A percentile compares a stretch with the other conserved stretches of the same genome.
These are phyloP conservation scores for Malthinus seriepunctatus DNA, from an alignment of 2,888 invertebrate species.

Conservation along the genomic window DNA sequence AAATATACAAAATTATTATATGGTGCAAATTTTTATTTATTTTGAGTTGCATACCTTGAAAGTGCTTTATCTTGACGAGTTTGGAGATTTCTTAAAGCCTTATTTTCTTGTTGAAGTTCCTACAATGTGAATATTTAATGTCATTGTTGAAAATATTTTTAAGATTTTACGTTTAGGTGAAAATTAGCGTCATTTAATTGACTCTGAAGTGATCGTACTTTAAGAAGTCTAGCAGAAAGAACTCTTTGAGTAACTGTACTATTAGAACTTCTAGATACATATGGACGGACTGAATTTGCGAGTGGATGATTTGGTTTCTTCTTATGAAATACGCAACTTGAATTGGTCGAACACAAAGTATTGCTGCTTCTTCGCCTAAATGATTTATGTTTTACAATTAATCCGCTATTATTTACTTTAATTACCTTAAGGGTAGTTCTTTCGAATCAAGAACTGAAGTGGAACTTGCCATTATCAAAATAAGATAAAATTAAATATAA, in stretches of 20 bases:
- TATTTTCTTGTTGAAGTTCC: conserved; percentile 75
- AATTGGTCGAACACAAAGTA: conserved; percentile 52
- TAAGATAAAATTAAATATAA: conserved; percentile 20
- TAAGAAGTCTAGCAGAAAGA: conserved; percentile 74
- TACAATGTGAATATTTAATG: conserved; percentile 43
- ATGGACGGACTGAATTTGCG: conserved; percentile 38
- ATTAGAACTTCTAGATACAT: conserved; percentile 18
- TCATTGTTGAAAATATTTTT: background rate
- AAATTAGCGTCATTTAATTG: conserved; percentile 79
- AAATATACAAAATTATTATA: conserved; percentile 6
- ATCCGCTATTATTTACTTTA: background rate
- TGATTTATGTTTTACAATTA: background rate
- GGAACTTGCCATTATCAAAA: conserved; percentile 35
- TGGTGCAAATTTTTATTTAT: background rate
- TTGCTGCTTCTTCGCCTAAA: conserved; percentile 50
- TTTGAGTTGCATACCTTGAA: conserved; percentile 58
- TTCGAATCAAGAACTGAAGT: conserved; percentile 26
- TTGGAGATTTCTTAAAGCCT: conserved; percentile 73
- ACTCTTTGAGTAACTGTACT: conserved; percentile 63
- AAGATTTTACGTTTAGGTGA: conserved; percentile 67
- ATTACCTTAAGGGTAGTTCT: conserved; percentile 14
- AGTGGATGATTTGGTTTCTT: conserved; percentile 51
- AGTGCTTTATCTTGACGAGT: conserved; percentile 80
- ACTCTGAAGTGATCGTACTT: conserved; percentile 77
- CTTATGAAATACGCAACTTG: conserved; percentile 51